Evolutionary conservation across 1,140 invertebrate species (phyloP), one percentile per base, ranked within the genome.

Genomic region (Lordiphosa stackelbergi): DNA sequence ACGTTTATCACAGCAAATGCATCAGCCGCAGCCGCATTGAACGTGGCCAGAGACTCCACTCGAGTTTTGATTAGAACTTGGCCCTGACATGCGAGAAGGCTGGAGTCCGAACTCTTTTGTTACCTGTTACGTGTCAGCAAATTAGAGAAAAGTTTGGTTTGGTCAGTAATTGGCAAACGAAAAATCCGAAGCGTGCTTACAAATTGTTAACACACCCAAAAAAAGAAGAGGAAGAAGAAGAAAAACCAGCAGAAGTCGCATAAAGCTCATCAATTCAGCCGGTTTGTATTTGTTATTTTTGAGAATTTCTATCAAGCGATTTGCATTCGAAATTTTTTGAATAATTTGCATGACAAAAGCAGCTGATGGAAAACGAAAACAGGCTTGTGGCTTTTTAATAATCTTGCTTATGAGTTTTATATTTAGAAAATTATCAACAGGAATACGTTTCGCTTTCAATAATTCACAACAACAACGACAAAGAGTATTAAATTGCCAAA

Each of bases 111-210:
- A 31, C 28, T 31, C 28, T 31, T 31, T 31, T 31, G 28, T 31
- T 31, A 31, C 28, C 28, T 35, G 40, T 13, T 54, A 53, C 60
- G 63, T 61, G 66, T 66, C 53, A 66, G 66, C 57, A 66, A 70
- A 70, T 70, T 70, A 66, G 66, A 66, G 63, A 70, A 66, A 56
- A 56, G 42, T 70, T 70, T 70, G 53, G 57, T 62, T 70, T 66
- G 66, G 38, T 46, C 52, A 70, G 66, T 70, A 70, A 70, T 70
- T 70, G 66, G 66, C 66, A 61, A 43, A 40, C 42, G 38, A 6
- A 12, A 55, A 8, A 42, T 10, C 8, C 24, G 24, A 53, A 69
- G 62, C 65, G 49, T 65, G 53, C 53, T 54, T 42, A 60, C 61
- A 69, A 69, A 69, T 69, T 60, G 47, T 37, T 35, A 12, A 35